These are phyloP conservation scores for Polydrusus cervinus DNA, from an alignment of 2,888 invertebrate genomes.

Conservation along the genomic window DNA sequence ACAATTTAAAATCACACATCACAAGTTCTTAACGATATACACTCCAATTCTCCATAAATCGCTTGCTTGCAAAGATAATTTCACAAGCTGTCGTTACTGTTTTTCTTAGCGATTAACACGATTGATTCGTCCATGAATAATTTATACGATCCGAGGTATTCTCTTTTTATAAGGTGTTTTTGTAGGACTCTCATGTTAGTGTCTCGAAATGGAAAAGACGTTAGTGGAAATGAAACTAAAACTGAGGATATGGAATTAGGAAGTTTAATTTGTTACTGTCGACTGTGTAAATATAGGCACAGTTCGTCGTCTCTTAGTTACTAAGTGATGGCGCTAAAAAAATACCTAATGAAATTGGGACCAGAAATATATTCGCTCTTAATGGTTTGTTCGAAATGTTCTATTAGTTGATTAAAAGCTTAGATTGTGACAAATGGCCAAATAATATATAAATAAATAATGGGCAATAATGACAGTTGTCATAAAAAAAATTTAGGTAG, in stretches of 20 bases:
- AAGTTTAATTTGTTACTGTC: constrained; percentile 9
- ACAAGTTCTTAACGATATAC: too few relatives aligned
- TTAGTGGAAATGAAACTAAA: not conserved
- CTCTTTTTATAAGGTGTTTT: constrained; percentile 7
- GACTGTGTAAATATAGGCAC: not conserved
- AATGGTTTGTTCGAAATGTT: not conserved
- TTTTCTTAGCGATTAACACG: constrained; percentile 10
- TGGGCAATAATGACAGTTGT: too few relatives aligned
- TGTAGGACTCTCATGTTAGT: not conserved
- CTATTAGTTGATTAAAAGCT: too few relatives aligned
- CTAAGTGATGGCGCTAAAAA: not conserved
- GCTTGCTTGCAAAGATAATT: not conserved
- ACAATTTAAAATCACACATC: too few relatives aligned
- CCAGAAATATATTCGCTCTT: not conserved
- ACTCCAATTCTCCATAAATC: too few relatives aligned
- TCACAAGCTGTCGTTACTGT: not conserved
- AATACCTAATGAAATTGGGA: constrained; percentile 6
- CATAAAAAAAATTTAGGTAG: too few relatives aligned
- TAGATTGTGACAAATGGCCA: too few relatives aligned
- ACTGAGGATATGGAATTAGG: constrained; percentile 3
- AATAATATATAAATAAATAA: too few relatives aligned
- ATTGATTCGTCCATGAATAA: constrained; percentile 17
- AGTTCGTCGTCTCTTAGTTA: not conserved
- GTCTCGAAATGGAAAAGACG: not conserved
- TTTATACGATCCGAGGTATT: not conserved